Base-by-base conservation (phyloP, 2,888 invertebrate species). In the Lymantria dispar region DNA sequence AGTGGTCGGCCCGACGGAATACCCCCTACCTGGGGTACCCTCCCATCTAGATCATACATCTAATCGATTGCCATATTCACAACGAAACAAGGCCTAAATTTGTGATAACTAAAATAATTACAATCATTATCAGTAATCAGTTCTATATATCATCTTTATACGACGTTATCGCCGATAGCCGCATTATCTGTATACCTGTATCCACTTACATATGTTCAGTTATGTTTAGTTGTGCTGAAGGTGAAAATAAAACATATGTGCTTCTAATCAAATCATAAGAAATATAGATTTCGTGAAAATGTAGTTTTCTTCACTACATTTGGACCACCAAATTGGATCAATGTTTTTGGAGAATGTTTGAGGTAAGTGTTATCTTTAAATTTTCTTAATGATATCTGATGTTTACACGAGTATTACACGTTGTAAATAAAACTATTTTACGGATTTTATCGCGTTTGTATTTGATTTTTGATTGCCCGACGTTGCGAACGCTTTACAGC, bases 151-250 rank as follows among this genome's bases (percentile, higher is more conserved):
- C 15, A 37, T 39, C 12, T 0, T 2, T 33, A 7, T 9, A 39
- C 30, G 30, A 39, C 10, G 45, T 33, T 39, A 45, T 45, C 45
- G 3, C 22, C 11, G 39, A 38, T 45, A 45, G 13, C 31, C 30
- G 9, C n/a, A 37, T 30, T 45, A 45, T 45, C 45, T 39, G 13
- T 39, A 11, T 14, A n/a, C 29, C 3, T 14, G 13, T 47, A 45
- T 70, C 70, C 76, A 92, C 92, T 74, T 78, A n/a, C 29, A n/a
- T 14, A 10, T 47, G 41, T 70, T 70, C 76, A 92, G 92, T 74
- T 78, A 61, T 80, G 81, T 62, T 93, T 93, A 50, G 88, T 72
- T 9, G 91, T 91, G 72, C 93, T 93, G 57, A 93, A 86, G n/a
- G 86, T 83, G 64, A 80, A n/a, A 93, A 60, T 93, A 93, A 40